Percentiles rank a stretch among this genome's conserved stretches.
Conservation (phyloP, 2,888 invertebrate species). For the Leptinotarsa peninsularis region DNA sequence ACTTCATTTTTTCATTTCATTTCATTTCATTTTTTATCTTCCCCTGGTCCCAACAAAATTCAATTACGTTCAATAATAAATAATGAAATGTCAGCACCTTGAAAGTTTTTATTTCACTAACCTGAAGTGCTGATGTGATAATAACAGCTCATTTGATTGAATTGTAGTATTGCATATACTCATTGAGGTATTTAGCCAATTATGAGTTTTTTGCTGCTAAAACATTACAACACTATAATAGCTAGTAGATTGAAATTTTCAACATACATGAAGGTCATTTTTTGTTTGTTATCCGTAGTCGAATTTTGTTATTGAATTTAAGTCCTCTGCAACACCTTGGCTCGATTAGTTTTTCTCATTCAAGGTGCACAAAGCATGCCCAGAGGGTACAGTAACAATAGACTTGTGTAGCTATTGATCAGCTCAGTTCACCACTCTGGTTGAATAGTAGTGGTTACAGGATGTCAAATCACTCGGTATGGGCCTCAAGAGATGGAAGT, state of each 20-base stretch:
- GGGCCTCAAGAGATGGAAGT: no score
- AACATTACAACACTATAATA: neutral
- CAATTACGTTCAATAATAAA: neutral
- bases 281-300: neutral
- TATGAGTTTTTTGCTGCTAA: neutral
- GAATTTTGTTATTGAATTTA: neutral
- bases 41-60: neutral
- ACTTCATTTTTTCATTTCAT: no score
- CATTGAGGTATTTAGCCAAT: slow-evolving; percentile 7
- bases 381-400: no score
- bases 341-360: neutral
- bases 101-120: slow-evolving; percentile 4
- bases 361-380: no score
- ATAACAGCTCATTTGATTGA: slow-evolving; percentile 6
- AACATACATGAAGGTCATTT: neutral
- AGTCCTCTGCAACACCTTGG: neutral
- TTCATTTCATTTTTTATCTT: no score
- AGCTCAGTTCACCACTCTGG: no score
- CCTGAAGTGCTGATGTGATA: neutral
- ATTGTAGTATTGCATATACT: neutral
- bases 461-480: no score
- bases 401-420: no score
- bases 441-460: no score
- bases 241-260: neutral
- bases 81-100: slow-evolving; percentile 8